Conservation (phyloP, 1,140 invertebrate species). For the Caenorhabditis remanei region DNA sequence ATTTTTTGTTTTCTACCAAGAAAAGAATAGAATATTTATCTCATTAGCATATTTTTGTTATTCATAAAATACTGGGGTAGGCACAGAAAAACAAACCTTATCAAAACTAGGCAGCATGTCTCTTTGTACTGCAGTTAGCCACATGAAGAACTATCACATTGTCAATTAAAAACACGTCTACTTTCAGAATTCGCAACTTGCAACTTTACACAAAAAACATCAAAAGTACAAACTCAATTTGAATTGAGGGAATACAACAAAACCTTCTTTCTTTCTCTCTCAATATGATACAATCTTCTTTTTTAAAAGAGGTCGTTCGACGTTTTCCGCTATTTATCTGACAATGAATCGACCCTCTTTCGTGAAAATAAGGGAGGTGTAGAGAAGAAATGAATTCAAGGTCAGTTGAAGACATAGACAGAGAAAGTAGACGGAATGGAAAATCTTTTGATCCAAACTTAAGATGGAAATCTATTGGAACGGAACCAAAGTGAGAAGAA, state of each 20-base stretch:
- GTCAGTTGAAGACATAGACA: background rate
- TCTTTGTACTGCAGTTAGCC: too few species aligned
- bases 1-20: too few species aligned
- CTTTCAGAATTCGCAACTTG: background rate
- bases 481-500: background rate
- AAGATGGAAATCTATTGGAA: background rate
- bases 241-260: background rate
- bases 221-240: slow-evolving; percentile 41
- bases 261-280: background rate
- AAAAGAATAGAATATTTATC: too few species aligned
- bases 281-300: slow-evolving; percentile 1
- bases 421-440: background rate
- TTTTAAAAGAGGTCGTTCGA: slow-evolving; percentile 17
- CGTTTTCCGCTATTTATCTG: slow-evolving; percentile 39
- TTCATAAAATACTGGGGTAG: too few species aligned
- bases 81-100: too few species aligned
- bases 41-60: too few species aligned
- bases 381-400: background rate
- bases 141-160: too few species aligned
- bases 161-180: background rate
- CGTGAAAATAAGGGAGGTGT: background rate
- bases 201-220: background rate
- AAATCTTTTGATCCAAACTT: too few species aligned
- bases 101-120: too few species aligned
- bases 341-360: background rate